Evolutionary conservation across 1,140 invertebrate genomes (phyloP), one percentile per base, ranked within the genome.

Genomic region (Luehdorfia chinensis): DNA sequence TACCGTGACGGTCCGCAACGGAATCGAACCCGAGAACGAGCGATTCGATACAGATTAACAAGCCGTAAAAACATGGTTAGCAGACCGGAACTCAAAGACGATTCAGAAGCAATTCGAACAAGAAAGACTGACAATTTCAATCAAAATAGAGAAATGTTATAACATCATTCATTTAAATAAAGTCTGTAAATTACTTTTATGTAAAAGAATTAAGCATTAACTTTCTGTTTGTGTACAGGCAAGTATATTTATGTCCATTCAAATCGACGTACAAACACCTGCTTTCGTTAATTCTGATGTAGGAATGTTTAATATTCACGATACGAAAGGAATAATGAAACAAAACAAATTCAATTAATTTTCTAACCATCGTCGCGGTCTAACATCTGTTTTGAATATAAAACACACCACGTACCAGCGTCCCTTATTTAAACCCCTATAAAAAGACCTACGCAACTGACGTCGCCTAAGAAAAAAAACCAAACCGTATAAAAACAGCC

Each of bases 341-440:
- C 65, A 74, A 64, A 74, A 73, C 56, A 67, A 61, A 77, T 79
- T 77, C 54, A 79, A 80, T 78, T 80, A 75, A 78, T 76, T 73
- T 78, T 65, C 62, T 65, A 75, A 50, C 56, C 66, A 72, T 64
- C 62, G 59, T 65, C 66, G 51, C 57, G 57, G 66, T 70, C 75
- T 67, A 76, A 72, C 77, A 81, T 84, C 76, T 81, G 81, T 76
- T 81, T 76, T 59, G 78, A 85, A 85, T 81, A 79, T 76, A 83
- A 79, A 83, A 80, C 66, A 71, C 55, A 47, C 59, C 64, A 59
- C 59, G 63, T 55, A 60, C 49, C 58, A 53, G 49, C 61, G 63
- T 74, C 68, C 69, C 69, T 67, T 58, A 52, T 65, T 66, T 53
- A 66, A 71, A 71, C 55, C 66, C 64, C 65, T 69, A 80, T 74